Percentiles rank a stretch among this genome's conserved stretches.
phyloP scores from a whole-genome alignment of 2,113 vertebrate genomes.

The Eonycteris spelaea region DNA sequence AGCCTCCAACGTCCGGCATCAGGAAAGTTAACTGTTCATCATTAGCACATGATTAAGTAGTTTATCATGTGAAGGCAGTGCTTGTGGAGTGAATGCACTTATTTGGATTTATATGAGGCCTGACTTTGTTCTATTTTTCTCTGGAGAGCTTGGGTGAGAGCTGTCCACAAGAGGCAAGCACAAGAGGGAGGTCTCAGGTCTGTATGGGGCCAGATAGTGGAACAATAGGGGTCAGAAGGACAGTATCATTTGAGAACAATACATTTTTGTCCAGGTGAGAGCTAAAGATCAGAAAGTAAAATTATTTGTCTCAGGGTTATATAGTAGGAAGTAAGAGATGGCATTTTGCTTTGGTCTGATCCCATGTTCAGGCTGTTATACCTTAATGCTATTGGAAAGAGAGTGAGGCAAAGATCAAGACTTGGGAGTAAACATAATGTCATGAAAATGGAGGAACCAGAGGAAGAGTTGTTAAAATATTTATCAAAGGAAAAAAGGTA shows the following conservation, averaged over 20 bases:
- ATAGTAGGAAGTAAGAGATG: background rate
- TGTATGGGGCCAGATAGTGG: background rate
- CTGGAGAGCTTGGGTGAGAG: background rate
- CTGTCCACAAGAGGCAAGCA: background rate
- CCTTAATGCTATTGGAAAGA: background rate
- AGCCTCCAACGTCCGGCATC: conserved; percentile 63
- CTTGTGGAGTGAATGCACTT: conserved; percentile 45
- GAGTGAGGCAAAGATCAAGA: background rate
- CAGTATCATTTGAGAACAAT: background rate
- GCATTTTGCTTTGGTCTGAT: background rate
- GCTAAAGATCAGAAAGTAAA: background rate
- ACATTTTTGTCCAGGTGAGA: background rate
- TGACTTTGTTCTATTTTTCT: conserved; percentile 17
- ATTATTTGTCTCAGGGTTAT: background rate
- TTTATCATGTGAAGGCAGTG: conserved; percentile 72
- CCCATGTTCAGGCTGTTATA: background rate
- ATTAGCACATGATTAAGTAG: conserved; percentile 78
- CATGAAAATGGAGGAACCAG: background rate
- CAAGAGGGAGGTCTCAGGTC: background rate
- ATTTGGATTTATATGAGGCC: conserved; percentile 67
- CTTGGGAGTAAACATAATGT: background rate
- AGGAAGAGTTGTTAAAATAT: background rate
- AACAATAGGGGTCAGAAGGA: background rate
- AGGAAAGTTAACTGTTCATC: conserved; percentile 62
- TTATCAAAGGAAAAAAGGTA: background rate